Conservation (phyloP, 2,888 invertebrate genomes). For the Lasioglossum marginatum region DNA sequence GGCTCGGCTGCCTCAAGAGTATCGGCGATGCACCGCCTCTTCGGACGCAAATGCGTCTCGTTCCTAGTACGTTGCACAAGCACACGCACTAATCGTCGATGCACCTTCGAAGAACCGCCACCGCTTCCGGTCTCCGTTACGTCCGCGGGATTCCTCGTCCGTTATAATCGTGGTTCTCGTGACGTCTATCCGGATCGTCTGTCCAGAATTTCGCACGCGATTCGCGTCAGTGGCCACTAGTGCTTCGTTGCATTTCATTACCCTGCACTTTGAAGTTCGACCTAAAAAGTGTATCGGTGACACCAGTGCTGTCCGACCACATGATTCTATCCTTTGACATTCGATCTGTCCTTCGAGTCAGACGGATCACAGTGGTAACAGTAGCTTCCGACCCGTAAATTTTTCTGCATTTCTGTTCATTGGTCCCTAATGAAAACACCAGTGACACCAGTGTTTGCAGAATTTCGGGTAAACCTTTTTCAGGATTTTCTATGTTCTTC, state of each 20-base stretch:
- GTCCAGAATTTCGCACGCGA: neutral
- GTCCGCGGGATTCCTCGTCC: neutral
- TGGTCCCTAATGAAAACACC: neutral
- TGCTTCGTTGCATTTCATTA: neutral
- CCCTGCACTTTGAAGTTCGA: neutral
- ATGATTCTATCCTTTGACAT: neutral
- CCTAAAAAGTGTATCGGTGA: neutral
- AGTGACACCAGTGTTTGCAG: neutral
- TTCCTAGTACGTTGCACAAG: constrained; percentile 69
- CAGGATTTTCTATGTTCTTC: neutral
- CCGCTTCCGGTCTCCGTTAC: neutral
- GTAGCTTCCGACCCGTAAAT: no score
- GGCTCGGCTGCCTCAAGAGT: constrained; percentile 39
- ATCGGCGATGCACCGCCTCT: constrained; percentile 79
- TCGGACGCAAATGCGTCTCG: constrained; percentile 78
- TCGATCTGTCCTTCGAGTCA: neutral
- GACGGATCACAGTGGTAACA: no score
- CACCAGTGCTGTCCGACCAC: neutral
- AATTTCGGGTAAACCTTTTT: neutral
- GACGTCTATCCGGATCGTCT: neutral
- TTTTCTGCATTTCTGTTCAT: neutral
- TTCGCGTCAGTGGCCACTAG: neutral
- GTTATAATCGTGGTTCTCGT: neutral
- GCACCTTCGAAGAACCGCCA: neutral
- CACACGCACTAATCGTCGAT: neutral